Percentiles rank a stretch among this genome's conserved stretches.
Conservation (phyloP, 23 tunicate genomes). For the Clavelina lepadiformis region DNA sequence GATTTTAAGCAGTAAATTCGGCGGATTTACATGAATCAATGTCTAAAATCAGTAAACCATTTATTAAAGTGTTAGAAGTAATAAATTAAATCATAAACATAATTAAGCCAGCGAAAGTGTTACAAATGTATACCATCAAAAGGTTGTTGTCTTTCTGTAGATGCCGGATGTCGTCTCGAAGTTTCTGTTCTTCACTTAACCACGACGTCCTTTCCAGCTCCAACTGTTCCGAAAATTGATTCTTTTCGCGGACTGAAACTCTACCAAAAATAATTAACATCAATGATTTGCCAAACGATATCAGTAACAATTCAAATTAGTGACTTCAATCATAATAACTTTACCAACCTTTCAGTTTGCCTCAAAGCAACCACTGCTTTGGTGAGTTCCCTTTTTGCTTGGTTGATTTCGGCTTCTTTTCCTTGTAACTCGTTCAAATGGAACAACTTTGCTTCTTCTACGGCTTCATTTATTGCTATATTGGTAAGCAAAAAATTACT, state of each 20-base stretch:
- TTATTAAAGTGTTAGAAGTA: background rate
- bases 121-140: conserved; percentile 31
- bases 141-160: conserved; percentile 61
- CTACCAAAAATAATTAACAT: conserved; percentile 22
- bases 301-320: background rate
- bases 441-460: conserved; percentile 9
- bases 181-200: conserved; percentile 31
- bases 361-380: conserved; percentile 67
- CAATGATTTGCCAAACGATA: background rate
- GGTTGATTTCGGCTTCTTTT: conserved; percentile 22
- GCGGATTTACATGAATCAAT: too few relatives aligned
- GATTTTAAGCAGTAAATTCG: too few relatives aligned
- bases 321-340: too few relatives aligned
- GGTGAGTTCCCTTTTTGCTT: conserved; percentile 49
- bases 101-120: background rate
- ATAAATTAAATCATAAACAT: background rate
- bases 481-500: too few relatives aligned
- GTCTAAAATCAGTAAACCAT: too few relatives aligned
- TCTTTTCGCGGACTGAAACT: conserved; percentile 44
- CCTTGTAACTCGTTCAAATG: conserved; percentile 15
- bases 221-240: conserved; percentile 50
- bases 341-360: conserved; percentile 50
- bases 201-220: conserved; percentile 29
- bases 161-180: conserved; percentile 22
- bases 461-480: too few relatives aligned